phyloP scores from a whole-genome alignment of 1,140 invertebrate species.

The Mercenaria mercenaria region DNA sequence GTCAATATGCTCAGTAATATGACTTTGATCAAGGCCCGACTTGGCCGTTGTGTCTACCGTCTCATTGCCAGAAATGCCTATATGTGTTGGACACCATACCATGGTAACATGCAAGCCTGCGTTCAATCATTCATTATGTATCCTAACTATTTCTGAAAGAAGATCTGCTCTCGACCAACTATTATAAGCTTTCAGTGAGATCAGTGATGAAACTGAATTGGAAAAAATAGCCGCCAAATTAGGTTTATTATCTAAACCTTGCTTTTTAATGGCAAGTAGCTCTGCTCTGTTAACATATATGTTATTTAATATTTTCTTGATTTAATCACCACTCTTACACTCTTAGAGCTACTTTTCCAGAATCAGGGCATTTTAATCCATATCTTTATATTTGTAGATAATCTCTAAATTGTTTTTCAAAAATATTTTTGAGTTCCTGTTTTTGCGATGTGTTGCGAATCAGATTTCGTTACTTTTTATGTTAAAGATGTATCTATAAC shows the following conservation, averaged over 20 bases:
- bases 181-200: not conserved
- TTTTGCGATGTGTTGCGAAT: not conserved
- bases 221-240: not conserved
- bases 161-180: conserved; percentile 12
- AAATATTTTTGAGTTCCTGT: not conserved
- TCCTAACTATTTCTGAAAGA: not conserved
- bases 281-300: not conserved
- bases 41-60: not conserved
- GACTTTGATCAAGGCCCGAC: not conserved
- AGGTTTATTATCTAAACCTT: not conserved
- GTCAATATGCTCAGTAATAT: not conserved
- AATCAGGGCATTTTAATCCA: conserved; percentile 6
- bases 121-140: not conserved
- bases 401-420: not conserved
- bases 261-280: not conserved
- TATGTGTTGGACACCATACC: not conserved
- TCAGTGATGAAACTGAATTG: not conserved
- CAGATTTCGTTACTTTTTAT: not conserved
- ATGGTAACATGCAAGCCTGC: not conserved
- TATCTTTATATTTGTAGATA: conserved; percentile 18
- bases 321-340: not conserved
- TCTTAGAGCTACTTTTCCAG: conserved; percentile 19
- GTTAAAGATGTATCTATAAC: not conserved
- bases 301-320: not conserved
- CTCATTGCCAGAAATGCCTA: not conserved